Base-by-base conservation (phyloP, 2,113 vertebrate genomes). In the Catharus bicknelli region DNA sequence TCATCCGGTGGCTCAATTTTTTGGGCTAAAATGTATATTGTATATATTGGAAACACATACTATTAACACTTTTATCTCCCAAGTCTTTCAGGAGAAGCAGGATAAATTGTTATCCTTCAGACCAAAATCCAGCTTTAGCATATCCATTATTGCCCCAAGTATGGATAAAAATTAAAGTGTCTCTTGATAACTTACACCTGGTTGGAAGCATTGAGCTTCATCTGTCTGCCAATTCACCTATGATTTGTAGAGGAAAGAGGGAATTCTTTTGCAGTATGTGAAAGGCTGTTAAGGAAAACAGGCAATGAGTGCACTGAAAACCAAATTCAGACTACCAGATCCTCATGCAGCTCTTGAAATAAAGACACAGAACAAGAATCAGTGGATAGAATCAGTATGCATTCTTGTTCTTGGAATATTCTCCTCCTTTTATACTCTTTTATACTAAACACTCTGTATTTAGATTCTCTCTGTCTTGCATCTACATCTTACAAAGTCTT, bases 301-400 rank as follows among this genome's bases (percentile, higher is more conserved):
- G 14, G 5, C 19, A 54, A 72, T 32, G 21, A 42, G 19, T 34
- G 19, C 4, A 13, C 12, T 74, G 58, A 10, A 67, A 75, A 30
- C 16, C 43, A 79, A 17, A 7, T 2, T 19, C 45, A 30, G 43
- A 82, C 68, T 36, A 50, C 10, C 15, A 11, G 17, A 6, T 59
- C 34, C 13, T 68, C 22, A 59, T 27, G 6, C 11, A 50, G 5
- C 9, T 77, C 83, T 69, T 47, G 29, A 62, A 63, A 64, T 10
- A 81, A 16, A 47, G 13, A 67, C 11, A 32, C 8, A 59, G 54
- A 34, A 3, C 11, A 53, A 45, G 38, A 67, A 53, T 77, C 12
- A 22, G 15, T 55, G 32, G 8, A 22, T 17, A 77, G 30, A 77
- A 53, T 4, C 45, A 10, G 5, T 1, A 3, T 3, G 1, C 7